These are phyloP conservation scores for Macrotrachela quadricornifera DNA, from an alignment of 1,140 invertebrate species.

Conservation along the genomic window DNA sequence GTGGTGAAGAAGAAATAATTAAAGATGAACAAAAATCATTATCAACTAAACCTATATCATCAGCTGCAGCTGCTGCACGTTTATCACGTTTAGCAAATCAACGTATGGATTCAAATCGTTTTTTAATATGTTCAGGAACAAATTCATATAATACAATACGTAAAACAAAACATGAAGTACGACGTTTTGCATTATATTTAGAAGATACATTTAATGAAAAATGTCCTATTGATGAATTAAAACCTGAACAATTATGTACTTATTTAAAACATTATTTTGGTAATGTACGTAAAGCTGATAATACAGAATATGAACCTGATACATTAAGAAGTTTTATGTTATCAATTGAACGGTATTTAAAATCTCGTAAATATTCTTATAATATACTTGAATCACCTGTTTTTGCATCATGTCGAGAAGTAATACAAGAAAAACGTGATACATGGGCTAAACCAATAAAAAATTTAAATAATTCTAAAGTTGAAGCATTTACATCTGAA, in stretches of 20 bases:
- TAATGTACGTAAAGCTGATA: constrained; percentile 1
- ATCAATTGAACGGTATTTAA: constrained; percentile 4
- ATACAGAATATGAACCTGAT: constrained; percentile 6
- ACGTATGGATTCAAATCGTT: too few species aligned
- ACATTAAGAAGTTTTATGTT: constrained; percentile 5
- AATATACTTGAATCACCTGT: not conserved
- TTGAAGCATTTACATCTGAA: not conserved
- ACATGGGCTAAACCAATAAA: too few species aligned
- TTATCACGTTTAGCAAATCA: too few species aligned
- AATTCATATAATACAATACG: constrained; percentile 4
- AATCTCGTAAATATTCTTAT: constrained; percentile 3
- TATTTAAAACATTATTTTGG: constrained; percentile 8
- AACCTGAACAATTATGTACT: not conserved
- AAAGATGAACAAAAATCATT: too few species aligned
- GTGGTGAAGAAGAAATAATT: too few species aligned
- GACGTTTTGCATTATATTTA: not conserved
- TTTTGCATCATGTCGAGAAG: not conserved
- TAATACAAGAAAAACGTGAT: constrained; percentile 3
- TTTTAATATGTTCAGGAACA: too few species aligned
- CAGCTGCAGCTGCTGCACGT: too few species aligned
- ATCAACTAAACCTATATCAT: too few species aligned
- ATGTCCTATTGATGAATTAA: constrained; percentile 2
- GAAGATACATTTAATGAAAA: not conserved
- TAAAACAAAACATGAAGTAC: constrained; percentile 6
- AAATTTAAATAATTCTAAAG: constrained; percentile 7